A percentile compares a stretch with the other conserved stretches of the same genome.
Evolutionary conservation across 2,797 vertebrate genomes (phyloP).

Genomic region (Poeciliopsis turneri): DNA sequence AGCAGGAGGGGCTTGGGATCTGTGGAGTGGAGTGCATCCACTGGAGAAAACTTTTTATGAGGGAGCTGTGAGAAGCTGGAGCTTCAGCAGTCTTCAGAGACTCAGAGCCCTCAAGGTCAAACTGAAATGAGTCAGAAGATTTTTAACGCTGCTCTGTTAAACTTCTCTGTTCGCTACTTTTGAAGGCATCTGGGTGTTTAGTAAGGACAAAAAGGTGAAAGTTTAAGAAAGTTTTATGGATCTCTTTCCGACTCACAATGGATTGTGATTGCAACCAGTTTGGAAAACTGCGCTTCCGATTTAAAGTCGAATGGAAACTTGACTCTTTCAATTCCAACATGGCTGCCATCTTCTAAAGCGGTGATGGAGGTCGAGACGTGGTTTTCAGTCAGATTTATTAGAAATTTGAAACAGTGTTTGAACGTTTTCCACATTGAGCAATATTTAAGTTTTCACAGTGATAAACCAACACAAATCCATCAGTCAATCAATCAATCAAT

Average conservation of each 20-base stretch:
- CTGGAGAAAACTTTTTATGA: conserved; percentile 31
- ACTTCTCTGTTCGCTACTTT: neutral
- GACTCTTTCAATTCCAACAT: neutral
- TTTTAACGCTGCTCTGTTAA: neutral
- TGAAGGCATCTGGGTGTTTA: neutral
- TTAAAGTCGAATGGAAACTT: neutral
- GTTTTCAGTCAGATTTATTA: no score
- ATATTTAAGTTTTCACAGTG: no score
- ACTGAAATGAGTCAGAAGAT: conserved; percentile 12
- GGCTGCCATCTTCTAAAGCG: neutral
- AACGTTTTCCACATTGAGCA: no score
- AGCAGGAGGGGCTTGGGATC: conserved; percentile 19
- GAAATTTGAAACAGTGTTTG: no score
- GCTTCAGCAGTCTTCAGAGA: conserved; percentile 1
- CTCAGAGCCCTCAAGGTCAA: conserved; percentile 10
- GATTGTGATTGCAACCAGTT: neutral
- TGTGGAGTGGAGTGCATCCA: conserved; percentile 14
- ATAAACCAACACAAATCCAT: neutral
- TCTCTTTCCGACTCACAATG: neutral
- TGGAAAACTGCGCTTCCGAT: neutral
- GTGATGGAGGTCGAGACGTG: no score
- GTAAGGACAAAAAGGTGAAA: neutral
- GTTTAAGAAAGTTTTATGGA: no score
- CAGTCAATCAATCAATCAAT: neutral
- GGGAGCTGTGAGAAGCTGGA: conserved; percentile 35